These are phyloP conservation scores for Lamellibrachia luymesi DNA, from an alignment of 1,140 invertebrate species.

Conservation along the genomic window DNA sequence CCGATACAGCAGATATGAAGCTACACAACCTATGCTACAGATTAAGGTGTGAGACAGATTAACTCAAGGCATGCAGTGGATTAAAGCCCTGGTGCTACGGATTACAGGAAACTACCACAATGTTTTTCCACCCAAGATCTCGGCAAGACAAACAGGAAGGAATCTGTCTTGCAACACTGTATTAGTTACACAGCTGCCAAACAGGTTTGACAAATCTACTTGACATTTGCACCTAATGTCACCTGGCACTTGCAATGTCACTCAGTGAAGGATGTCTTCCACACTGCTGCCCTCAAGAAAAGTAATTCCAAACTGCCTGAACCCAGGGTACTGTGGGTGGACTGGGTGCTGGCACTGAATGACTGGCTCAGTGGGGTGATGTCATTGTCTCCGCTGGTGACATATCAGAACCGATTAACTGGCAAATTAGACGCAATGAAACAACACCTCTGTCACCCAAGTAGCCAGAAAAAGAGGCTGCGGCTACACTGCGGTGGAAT, in stretches of 20 bases:
- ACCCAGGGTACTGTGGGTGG: not conserved
- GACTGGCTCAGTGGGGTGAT: not conserved
- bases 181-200: not conserved
- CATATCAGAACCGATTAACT: not conserved
- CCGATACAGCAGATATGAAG: not conserved
- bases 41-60: not conserved
- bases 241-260: not conserved
- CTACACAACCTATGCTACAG: not conserved
- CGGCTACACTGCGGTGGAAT: not conserved
- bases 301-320: not conserved
- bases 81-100: no score
- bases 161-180: not conserved
- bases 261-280: not conserved
- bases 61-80: no score
- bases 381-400: not conserved
- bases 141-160: not conserved
- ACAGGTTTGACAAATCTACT: not conserved
- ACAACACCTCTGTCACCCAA: not conserved
- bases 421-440: not conserved
- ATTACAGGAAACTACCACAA: not conserved
- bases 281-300: not conserved
- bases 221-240: not conserved
- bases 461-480: not conserved
- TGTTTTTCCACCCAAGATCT: not conserved
- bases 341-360: not conserved